These are phyloP conservation scores for Python bivittatus DNA, from an alignment of 2,113 vertebrate species.

Conservation along the genomic window DNA sequence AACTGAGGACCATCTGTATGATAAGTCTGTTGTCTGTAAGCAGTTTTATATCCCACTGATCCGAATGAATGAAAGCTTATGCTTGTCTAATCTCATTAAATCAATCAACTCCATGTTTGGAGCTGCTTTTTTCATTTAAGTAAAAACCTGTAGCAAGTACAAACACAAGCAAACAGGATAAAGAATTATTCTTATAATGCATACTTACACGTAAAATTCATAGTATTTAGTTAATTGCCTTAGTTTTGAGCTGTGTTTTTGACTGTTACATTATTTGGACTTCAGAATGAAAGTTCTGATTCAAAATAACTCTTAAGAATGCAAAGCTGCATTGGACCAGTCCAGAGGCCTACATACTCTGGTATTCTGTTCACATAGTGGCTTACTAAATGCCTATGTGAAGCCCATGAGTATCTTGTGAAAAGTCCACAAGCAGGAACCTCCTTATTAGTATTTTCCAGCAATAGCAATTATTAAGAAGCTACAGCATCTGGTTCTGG, in stretches of 20 bases:
- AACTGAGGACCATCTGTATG: background rate
- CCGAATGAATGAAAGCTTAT: background rate
- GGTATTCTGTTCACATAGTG: background rate
- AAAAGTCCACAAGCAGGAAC: background rate
- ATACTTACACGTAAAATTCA: accelerated
- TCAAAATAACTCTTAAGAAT: background rate
- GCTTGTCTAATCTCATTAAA: background rate
- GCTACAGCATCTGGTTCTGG: background rate
- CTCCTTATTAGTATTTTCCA: background rate
- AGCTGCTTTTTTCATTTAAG: background rate
- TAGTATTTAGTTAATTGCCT: background rate
- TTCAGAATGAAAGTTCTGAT: background rate
- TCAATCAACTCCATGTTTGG: background rate
- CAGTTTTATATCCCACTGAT: background rate
- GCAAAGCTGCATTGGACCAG: background rate
- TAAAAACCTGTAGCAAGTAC: background rate
- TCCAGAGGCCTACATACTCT: background rate
- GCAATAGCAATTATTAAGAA: background rate
- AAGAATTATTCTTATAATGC: accelerated
- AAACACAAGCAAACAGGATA: background rate
- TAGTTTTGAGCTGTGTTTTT: background rate
- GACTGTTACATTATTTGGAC: background rate
- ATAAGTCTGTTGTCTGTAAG: background rate
- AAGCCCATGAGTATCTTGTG: background rate
- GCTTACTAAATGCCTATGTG: background rate